Base-by-base conservation (phyloP, 1,140 invertebrate genomes). In the Centruroides vittatus region DNA sequence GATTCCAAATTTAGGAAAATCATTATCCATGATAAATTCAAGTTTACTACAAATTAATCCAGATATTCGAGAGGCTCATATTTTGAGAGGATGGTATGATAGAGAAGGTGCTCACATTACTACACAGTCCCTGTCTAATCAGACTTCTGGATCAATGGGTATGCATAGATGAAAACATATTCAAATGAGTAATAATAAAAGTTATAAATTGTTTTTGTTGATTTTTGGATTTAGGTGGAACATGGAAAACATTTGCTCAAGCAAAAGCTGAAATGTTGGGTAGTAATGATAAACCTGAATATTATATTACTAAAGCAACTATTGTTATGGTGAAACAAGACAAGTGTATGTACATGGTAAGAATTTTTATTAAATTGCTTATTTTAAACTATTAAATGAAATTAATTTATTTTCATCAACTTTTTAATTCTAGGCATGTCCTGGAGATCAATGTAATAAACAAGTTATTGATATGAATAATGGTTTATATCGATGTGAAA, bases 401-500 rank as follows among this genome's bases (percentile, higher is more conserved):
- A 41, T 41, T 41, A 2, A 41, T 41, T 6, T 6, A 41, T 41
- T 41, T 41, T 41, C 41, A 41, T 41, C 3, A 5, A 41, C 8
- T 41, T 41, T 41, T 41, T 41, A 41, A 41, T 6, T 41, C 8
- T 41, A 41, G 41, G 84, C 91, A 3, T 98, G 94, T 69, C 88
- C 92, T 0, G 78, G 79, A 59, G 80, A 85, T 10, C 80, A 82
- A 50, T 98, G 93, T 73, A 94, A 95, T 69, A 98, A 97, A 71
- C 98, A 98, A 74, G 81, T 86, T 1, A 76, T 94, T 36, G 93
- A 97, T 75, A 80, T 85, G 70, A 82, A 86, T 53, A 92, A 93
- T 72, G 89, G 87, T 7, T 78, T 85, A 66, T 98, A 84, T 72
- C 80, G 90, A 62, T 99, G 96, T 73, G 95, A 98, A 73, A 97